Percentiles rank a stretch among this genome's conserved stretches.
Conservation (phyloP, 2,888 invertebrate species). For the Cremastobaeus sp. region DNA sequence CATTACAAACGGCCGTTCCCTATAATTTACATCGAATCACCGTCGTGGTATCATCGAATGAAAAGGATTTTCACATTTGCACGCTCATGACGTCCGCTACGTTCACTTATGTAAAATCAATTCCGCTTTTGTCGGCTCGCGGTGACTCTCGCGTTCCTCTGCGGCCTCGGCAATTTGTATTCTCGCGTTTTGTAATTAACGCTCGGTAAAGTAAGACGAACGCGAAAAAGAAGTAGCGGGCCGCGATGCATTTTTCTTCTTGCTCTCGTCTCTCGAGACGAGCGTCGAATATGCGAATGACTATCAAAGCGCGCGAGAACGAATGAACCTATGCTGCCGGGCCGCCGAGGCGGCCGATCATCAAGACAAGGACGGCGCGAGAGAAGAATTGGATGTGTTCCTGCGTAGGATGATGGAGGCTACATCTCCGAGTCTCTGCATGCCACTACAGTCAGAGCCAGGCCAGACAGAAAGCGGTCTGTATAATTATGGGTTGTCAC, state of each 20-base stretch:
- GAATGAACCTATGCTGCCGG: constrained; percentile 48
- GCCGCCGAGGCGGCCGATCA: constrained; percentile 55
- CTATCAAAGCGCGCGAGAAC: constrained; percentile 59
- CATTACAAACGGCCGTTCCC: constrained; percentile 49
- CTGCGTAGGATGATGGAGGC: constrained; percentile 73
- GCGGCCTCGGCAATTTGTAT: constrained; percentile 72
- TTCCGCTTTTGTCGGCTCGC: constrained; percentile 54
- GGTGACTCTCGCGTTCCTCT: constrained; percentile 48
- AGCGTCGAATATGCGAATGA: constrained; percentile 59
- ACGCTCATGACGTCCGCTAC: constrained; percentile 47
- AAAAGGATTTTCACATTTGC: constrained; percentile 57
- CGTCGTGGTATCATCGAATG: constrained; percentile 43
- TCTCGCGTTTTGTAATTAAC: constrained; percentile 76
- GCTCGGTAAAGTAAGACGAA: constrained; percentile 61
- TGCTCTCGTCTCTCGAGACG: constrained; percentile 36
- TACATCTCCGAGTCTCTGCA: constrained; percentile 71
- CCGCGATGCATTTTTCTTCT: constrained; percentile 57
- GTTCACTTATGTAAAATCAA: constrained; percentile 51
- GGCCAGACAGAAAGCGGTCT: constrained; percentile 77
- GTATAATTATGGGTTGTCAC: constrained; percentile 79
- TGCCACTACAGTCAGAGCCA: constrained; percentile 77
- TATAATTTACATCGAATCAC: constrained; percentile 56
- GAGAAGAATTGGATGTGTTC: constrained; percentile 58
- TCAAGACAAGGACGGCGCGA: constrained; percentile 51
- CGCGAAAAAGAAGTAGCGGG: constrained; percentile 70